Evolutionary conservation across 2,797 vertebrate genomes (phyloP), one percentile per base, ranked within the genome.

Genomic region (Manis crassicaudata): DNA sequence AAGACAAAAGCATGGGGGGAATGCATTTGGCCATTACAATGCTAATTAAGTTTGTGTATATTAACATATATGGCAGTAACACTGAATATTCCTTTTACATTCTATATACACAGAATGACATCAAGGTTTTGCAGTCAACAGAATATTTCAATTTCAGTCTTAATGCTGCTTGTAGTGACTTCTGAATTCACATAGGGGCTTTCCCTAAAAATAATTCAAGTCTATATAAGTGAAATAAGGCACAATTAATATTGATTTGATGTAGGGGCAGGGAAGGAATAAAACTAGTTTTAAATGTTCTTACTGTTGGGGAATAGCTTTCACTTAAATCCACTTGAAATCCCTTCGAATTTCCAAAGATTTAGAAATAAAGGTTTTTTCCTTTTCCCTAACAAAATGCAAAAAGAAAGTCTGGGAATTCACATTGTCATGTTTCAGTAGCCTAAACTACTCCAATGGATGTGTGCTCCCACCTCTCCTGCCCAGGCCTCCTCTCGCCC

Each of bases 21-120:
- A 98, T 97, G 98, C 98, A 96, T 99, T 99, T 99, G 99, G 99
- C 99, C 99, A 98, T 99, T 98, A 99, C 98, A 98, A 99, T 99
- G 98, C 98, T 98, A 98, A 99, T 99, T 98, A 98, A 98, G 98
- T 99, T 99, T 98, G 98, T 99, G 99, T 98, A 98, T 98, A 98
- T 99, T 98, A 98, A 99, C 99, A 99, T 99, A 99, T 98, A 99
- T 99, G 99, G 99, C 99, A 99, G 99, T 97, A 99, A 99, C 99
- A 99, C 99, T 99, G 99, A 99, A 98, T 98, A 98, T 98, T 98
- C 98, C 98, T 99, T 98, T 98, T 98, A 99, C 98, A 99, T 99
- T 99, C 98, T 99, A 99, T 99, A 98, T 99, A 99, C 98, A 99
- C 97, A 99, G 98, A 99, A 99, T 98, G 98, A 99, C 98, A 98